Conservation (phyloP, 2,888 invertebrate species). For the Chaetogeoica ovagalla region DNA sequence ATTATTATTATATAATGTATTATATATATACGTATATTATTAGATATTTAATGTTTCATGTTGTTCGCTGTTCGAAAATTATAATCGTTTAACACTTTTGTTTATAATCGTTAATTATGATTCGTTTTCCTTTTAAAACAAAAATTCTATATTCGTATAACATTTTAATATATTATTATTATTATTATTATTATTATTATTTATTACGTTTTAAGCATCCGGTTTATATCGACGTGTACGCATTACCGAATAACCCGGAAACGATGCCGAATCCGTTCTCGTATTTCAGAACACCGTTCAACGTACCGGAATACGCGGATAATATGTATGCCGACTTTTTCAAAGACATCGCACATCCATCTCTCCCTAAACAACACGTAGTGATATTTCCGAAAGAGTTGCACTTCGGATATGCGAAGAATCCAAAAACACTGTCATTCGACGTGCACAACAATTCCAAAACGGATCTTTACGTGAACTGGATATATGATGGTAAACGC, state of each 20-base stretch:
- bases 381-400: slow-evolving; percentile 9
- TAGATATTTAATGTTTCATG: no score
- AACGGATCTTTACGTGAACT: not conserved
- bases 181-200: no score
- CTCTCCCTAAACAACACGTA: not conserved
- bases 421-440: not conserved
- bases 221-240: slow-evolving; percentile 39
- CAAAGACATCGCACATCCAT: slow-evolving; percentile 12
- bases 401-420: slow-evolving; percentile 19
- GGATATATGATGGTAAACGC: slow-evolving; percentile 22
- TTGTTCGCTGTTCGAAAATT: no score
- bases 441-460: slow-evolving; percentile 17
- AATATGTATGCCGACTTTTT: slow-evolving; percentile 25
- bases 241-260: slow-evolving; percentile 1
- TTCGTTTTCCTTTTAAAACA: no score
- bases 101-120: no score
- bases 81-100: no score
- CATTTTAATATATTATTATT: no score
- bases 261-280: slow-evolving; percentile 9
- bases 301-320: not conserved
- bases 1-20: no score
- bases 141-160: no score
- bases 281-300: slow-evolving; percentile 19
- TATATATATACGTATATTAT: no score
- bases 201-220: slow-evolving; percentile 21